phyloP scores from a whole-genome alignment of 2,113 vertebrate species.

The Cyrtonyx montezumae region DNA sequence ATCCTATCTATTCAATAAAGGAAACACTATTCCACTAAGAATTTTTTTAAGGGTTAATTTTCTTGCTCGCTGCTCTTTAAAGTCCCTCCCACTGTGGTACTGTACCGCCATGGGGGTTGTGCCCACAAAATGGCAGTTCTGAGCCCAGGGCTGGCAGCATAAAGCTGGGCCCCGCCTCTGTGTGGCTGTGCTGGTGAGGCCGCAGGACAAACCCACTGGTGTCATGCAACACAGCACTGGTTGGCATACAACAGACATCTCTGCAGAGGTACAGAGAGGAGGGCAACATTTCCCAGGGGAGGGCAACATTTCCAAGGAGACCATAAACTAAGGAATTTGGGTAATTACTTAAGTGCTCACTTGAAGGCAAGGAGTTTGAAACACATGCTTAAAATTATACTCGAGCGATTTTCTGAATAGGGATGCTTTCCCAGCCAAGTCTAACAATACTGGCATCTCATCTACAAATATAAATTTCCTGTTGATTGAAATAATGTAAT shows the following conservation, averaged over 20 bases:
- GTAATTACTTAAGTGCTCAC: neutral
- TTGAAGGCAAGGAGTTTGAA: neutral
- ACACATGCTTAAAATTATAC: neutral
- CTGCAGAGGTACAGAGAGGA: neutral
- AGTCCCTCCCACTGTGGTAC: neutral
- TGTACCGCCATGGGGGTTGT: neutral
- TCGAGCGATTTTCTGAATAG: neutral
- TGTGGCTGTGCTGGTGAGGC: neutral
- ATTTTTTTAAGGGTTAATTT: neutral
- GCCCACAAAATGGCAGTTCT: neutral
- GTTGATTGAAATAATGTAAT: neutral
- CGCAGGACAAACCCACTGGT: neutral
- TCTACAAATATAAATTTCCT: neutral
- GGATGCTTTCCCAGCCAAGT: neutral
- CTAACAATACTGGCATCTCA: neutral
- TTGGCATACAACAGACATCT: neutral
- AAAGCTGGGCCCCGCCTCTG: neutral
- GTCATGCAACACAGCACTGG: neutral
- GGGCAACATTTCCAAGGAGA: neutral
- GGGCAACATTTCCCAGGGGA: neutral
- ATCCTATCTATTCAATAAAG: neutral
- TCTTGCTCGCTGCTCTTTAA: neutral
- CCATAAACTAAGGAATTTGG: neutral
- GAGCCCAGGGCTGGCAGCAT: neutral
- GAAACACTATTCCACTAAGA: neutral